Evolutionary conservation across 2,888 invertebrate species (phyloP).

Genomic region (Sinopyrophorus schimmeli): DNA sequence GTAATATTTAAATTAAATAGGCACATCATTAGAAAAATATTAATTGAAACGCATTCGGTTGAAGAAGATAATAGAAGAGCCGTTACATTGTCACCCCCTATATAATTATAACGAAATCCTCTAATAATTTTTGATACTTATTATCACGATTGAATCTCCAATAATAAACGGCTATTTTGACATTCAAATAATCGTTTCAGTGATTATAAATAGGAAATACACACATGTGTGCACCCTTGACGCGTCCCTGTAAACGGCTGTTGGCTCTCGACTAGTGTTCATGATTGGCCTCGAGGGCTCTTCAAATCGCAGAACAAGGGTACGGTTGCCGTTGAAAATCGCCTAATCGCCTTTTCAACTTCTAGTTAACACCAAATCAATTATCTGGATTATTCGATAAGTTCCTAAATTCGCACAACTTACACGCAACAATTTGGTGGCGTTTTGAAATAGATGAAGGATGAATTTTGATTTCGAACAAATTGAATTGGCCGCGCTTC

Average conservation of each 20-base stretch:
- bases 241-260: conserved; percentile 39
- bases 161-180: conserved; percentile 42
- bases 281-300: conserved; percentile 44
- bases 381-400: conserved; percentile 23
- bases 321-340: conserved; percentile 34
- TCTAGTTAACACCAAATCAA: conserved; percentile 24
- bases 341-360: conserved; percentile 32
- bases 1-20: no score
- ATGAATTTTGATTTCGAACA: no score
- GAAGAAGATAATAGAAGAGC: no score
- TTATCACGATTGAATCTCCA: conserved; percentile 21
- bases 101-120: conserved; percentile 9
- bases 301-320: conserved; percentile 32
- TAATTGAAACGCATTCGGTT: no score
- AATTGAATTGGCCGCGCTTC: no score
- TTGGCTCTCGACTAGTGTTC: conserved; percentile 33
- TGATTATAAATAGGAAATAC: conserved; percentile 31
- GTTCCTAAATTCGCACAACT: no score
- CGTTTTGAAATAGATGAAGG: conserved; percentile 2
- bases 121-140: conserved; percentile 14
- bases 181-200: conserved; percentile 39
- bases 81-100: no score
- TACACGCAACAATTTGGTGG: no score
- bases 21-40: no score
- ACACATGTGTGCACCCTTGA: conserved; percentile 41